Evolutionary conservation across 2,797 vertebrate species (phyloP), one percentile per base, ranked within the genome.

Genomic region (Ataeniobius toweri): DNA sequence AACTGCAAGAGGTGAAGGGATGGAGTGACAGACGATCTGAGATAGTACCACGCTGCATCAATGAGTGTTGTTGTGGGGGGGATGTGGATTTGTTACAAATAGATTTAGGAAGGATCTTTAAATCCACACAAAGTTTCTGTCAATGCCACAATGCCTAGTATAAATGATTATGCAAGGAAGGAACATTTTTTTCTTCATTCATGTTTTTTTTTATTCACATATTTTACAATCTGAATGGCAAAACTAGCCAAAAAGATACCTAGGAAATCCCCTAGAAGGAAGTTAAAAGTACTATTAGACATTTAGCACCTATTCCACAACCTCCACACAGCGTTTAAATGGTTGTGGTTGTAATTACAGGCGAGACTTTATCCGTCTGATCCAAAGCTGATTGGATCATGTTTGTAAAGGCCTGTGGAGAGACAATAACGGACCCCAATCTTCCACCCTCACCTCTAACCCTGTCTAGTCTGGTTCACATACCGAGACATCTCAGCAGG

Each of bases 341-440:
- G 72, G 63, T 16, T 31, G 58, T 0, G 24, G 68, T 31, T 78
- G 20, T 44, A 71, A 80, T 77, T 69, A 79, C 55, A 69, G 83
- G 74, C 79, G 12, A 71, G 77, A 74, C 71, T 69, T 85, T 0
- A 85, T 77, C 83, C 69, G 13, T 69, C 77, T 84, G 71, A 85
- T 82, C 83, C 68, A 8, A 71, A 85, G 71, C 82, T 71, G 76
- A 73, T 26, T 65, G 71, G 20, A 77, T 81, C 73, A 68, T 58
- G 31, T 76, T 79, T 78, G 73, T 16, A 61, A 81, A 59, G 75
- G 59, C 26, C 24, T 14, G 26, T 39, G 20, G 41, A 72, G 69
- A 81, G 44, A 28, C 18, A n/a, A 46, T 26, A 56, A n/a, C 71
- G 71, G 76, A 69, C 53, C 28, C 69, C 56, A 28, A 68, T 22